Percentiles rank a stretch among this genome's conserved stretches.
Conservation (phyloP, 2,113 vertebrate species). For the Steatornis caripensis region DNA sequence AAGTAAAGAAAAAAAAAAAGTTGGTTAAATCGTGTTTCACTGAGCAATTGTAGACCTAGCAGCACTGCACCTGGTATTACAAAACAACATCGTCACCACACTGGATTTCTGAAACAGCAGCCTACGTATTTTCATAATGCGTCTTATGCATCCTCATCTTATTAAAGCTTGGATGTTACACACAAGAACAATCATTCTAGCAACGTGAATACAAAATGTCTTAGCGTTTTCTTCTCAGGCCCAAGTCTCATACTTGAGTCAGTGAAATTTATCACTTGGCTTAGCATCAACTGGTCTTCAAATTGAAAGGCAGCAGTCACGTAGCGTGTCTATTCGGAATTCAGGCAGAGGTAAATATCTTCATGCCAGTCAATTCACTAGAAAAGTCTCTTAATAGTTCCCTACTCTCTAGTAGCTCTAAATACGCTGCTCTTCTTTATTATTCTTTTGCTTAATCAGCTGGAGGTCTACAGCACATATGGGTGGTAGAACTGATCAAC, state of each 20-base stretch:
- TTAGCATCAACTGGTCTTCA: neutral
- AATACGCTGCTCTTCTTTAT: neutral
- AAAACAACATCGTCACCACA: rapidly evolving
- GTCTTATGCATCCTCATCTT: neutral
- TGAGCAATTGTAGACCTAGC: neutral
- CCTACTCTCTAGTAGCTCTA: neutral
- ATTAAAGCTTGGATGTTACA: neutral
- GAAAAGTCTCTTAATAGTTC: neutral
- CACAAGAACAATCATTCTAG: neutral
- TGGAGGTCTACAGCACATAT: neutral
- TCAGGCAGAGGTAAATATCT: neutral
- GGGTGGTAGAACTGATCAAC: neutral
- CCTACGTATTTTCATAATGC: neutral
- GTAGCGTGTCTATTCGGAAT: neutral
- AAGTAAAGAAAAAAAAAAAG: neutral
- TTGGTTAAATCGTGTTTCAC: neutral
- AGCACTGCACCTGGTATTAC: neutral
- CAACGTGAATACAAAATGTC: neutral
- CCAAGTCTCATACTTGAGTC: neutral
- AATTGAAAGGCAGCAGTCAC: neutral
- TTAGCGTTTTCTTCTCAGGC: neutral
- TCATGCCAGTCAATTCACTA: neutral
- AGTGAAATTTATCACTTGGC: neutral
- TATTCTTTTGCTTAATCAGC: neutral
- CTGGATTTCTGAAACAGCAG: neutral